Evolutionary conservation across 1,140 invertebrate species (phyloP), one percentile per base, ranked within the genome.

Genomic region (Drosophila pallidifrons): DNA sequence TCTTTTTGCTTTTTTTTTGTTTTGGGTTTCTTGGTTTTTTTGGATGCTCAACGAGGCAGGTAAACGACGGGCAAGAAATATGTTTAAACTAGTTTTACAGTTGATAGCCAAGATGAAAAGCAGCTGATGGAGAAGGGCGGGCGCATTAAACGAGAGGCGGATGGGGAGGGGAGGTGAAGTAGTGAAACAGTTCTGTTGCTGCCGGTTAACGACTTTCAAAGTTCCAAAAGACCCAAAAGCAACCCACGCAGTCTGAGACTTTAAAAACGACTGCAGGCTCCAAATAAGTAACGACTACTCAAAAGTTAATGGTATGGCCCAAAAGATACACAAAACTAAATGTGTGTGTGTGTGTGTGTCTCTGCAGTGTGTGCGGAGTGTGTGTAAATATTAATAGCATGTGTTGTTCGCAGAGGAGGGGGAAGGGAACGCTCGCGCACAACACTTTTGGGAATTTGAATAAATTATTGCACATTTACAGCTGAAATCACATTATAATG

Each of bases 401-500:
- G 65, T 68, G 65, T 59, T 80, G 77, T 85, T 57, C 47, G 20
- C 35, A 10, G 0, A 10, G 6, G 35, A 16, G 7, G 8, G 3
- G 7, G 20, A 25, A 25, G 30, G 20, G 20, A 41, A 35, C 43
- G 41, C 49, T 52, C 51, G 55, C 70, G 70, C 75, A 55, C 52
- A 16, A 82, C 82, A 77, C 82, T 77, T 87, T 87, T 74, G 82
- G 82, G 82, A 77, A 87, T 87, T 88, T 87, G 74, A 88, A 87
- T 87, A 87, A 87, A 88, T 87, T 87, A 87, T 87, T 87, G 82
- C 82, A 88, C 82, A 87, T 87, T 88, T 87, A 87, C 82, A 87
- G 83, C 76, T 77, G 54, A 77, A 80, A 82, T 82, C 83, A 88
- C 80, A 87, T 88, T 87, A 73, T 80, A 88, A 87, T 83, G 72